Conservation (phyloP, 2,113 vertebrate species). For the Ardeotis arabs region DNA sequence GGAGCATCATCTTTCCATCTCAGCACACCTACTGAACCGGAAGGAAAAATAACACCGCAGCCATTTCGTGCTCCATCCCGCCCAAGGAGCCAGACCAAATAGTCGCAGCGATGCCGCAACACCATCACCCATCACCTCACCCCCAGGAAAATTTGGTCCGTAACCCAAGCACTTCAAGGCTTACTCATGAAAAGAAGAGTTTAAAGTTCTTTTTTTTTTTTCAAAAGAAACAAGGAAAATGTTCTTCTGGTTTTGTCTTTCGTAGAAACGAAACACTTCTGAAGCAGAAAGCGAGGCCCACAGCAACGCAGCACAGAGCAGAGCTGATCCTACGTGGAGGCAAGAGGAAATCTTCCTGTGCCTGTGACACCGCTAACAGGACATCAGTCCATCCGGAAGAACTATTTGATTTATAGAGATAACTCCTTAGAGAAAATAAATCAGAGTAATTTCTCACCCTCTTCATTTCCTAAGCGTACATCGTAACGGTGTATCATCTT, state of each 20-base stretch:
- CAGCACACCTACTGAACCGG: not conserved
- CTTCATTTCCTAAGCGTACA: not conserved
- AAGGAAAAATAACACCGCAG: accelerated
- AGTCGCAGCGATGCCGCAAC: not conserved
- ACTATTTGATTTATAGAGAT: not conserved
- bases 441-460: no score
- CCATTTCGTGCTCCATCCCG: not conserved
- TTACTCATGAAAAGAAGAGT: not conserved
- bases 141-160: no score
- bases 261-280: not conserved
- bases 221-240: not conserved
- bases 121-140: not conserved
- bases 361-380: accelerated
- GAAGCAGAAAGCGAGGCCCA: not conserved
- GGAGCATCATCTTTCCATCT: not conserved
- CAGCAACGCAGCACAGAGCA: not conserved
- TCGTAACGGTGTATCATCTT: not conserved
- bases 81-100: not conserved
- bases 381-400: not conserved
- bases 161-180: not conserved
- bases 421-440: not conserved
- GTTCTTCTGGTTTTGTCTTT: not conserved
- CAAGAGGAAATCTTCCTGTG: not conserved
- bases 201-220: not conserved
- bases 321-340: not conserved